Percentiles rank a stretch among this genome's conserved stretches.
Conservation (phyloP, 2,797 vertebrate genomes). For the Antennarius maculatus region DNA sequence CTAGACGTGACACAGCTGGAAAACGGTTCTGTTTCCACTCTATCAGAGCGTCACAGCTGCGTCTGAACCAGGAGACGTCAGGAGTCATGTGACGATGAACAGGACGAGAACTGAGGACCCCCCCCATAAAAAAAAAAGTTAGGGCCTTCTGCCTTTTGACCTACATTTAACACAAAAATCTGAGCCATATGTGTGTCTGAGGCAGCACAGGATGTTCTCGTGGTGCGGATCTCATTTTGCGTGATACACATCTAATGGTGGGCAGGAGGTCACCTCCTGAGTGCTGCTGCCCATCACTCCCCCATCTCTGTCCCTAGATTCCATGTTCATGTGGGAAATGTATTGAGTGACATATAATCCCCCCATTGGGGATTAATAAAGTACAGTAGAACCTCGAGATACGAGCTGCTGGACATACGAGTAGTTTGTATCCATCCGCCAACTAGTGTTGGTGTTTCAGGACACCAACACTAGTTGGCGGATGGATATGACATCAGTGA, state of each 20-base stretch:
- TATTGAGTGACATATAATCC: too few relatives aligned
- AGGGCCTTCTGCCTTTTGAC: slow-evolving; percentile 39
- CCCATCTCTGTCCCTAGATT: too few relatives aligned
- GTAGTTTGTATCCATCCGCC: too few relatives aligned
- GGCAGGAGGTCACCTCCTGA: too few relatives aligned
- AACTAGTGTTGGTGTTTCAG: too few relatives aligned
- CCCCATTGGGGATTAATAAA: too few relatives aligned
- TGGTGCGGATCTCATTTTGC: slow-evolving; percentile 49
- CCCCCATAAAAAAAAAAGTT: neutral
- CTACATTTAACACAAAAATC: slow-evolving; percentile 45
- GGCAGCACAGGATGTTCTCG: slow-evolving; percentile 45
- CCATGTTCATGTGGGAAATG: too few relatives aligned
- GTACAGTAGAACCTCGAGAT: too few relatives aligned
- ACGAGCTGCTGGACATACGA: too few relatives aligned
- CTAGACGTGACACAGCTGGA: slow-evolving; percentile 32
- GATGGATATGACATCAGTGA: too few relatives aligned
- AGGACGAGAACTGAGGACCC: neutral
- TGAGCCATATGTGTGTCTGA: slow-evolving; percentile 37
- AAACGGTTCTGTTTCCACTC: slow-evolving; percentile 19
- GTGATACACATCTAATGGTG: slow-evolving; percentile 50
- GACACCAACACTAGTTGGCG: too few relatives aligned
- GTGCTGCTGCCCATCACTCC: too few relatives aligned
- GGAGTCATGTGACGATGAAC: slow-evolving; percentile 5
- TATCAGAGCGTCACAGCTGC: slow-evolving; percentile 25
- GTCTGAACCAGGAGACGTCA: slow-evolving; percentile 18